phyloP scores from a whole-genome alignment of 2,888 invertebrate species.

The Pherbina coryleti region DNA sequence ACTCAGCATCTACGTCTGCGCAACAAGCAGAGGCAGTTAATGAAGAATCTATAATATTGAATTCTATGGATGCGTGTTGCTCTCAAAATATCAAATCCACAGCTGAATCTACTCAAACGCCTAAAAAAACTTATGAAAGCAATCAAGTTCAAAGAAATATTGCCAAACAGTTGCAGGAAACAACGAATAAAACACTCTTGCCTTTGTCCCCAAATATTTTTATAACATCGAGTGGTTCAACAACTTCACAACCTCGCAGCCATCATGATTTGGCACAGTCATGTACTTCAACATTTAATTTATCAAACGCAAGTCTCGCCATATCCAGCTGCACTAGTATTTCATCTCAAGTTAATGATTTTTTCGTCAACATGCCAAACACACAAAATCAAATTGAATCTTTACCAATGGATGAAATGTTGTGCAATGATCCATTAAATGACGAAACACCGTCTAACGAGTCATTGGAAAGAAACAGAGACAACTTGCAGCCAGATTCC shows the following conservation, averaged over 20 bases:
- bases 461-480: neutral
- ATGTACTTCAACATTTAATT: neutral
- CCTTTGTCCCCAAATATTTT: conserved; percentile 31
- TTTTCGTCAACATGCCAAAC: conserved; percentile 31
- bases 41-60: too few species aligned
- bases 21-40: too few species aligned
- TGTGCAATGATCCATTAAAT: conserved; percentile 27
- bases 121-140: too few species aligned
- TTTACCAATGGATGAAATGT: conserved; percentile 19
- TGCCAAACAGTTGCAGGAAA: neutral
- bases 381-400: conserved; percentile 40
- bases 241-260: conserved; percentile 1
- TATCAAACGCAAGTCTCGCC: neutral
- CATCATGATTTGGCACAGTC: neutral
- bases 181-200: neutral
- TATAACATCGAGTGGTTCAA: conserved; percentile 28
- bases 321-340: neutral
- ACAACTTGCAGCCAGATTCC: neutral
- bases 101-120: too few species aligned
- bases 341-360: neutral
- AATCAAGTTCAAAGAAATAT: neutral
- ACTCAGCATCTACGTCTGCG: too few species aligned
- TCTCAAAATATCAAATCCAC: too few species aligned
- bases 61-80: too few species aligned
- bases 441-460: neutral